These are phyloP conservation scores for Cosmorhoe ocellata DNA, from an alignment of 2,888 invertebrate genomes.

Conservation along the genomic window DNA sequence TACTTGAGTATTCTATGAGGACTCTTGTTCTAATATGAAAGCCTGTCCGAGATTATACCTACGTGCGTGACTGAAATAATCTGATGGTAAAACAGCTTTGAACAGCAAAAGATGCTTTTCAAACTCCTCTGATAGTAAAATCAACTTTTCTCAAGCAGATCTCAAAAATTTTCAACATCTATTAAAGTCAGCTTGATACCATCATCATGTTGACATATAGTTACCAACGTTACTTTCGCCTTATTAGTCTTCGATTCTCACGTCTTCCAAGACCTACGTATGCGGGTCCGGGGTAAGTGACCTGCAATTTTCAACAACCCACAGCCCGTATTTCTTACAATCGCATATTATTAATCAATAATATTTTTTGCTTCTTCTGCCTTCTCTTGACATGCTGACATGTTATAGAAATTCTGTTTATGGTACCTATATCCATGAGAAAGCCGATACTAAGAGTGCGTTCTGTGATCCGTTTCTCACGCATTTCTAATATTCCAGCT, in stretches of 20 bases:
- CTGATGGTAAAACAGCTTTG: constrained; percentile 17
- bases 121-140: too few species aligned
- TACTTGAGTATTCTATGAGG: constrained; percentile 30
- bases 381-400: constrained; percentile 9
- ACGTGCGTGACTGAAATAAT: constrained; percentile 30
- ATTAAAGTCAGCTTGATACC: constrained; percentile 18
- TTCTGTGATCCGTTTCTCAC: constrained; percentile 44
- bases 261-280: constrained; percentile 45
- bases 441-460: constrained; percentile 44
- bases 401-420: constrained; percentile 24
- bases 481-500: constrained; percentile 10
- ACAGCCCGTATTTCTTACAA: constrained; percentile 35
- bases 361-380: constrained; percentile 12
- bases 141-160: neutral
- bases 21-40: constrained; percentile 21
- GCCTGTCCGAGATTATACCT: constrained; percentile 22
- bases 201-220: constrained; percentile 11
- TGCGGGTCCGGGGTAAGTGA: constrained; percentile 54
- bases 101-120: constrained; percentile 16
- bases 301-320: constrained; percentile 61
- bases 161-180: constrained; percentile 19
- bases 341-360: neutral
- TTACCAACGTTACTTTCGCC: constrained; percentile 2
- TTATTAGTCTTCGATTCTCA: constrained; percentile 1
- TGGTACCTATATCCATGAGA: constrained; percentile 43